These are phyloP conservation scores for Macrophya annulata DNA, from an alignment of 2,888 invertebrate species.

Conservation along the genomic window DNA sequence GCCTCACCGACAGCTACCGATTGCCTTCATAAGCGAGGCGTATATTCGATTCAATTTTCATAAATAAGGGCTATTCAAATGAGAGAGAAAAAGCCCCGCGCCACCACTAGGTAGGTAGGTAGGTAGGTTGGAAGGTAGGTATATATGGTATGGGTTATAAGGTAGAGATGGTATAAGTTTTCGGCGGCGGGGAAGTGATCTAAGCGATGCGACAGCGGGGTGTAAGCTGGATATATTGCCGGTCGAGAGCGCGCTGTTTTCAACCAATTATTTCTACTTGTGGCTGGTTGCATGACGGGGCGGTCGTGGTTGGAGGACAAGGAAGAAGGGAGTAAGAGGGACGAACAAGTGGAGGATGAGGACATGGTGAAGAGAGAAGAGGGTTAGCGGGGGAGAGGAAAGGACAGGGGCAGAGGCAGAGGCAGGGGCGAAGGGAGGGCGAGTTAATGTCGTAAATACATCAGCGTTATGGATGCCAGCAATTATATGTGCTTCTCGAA, in stretches of 20 bases:
- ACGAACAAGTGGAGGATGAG: slow-evolving; percentile 67
- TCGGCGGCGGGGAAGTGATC: slow-evolving; percentile 76
- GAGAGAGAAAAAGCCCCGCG: slow-evolving; percentile 61
- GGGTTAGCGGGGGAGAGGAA: slow-evolving; percentile 77
- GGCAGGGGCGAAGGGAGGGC: slow-evolving; percentile 77
- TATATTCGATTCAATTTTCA: slow-evolving; percentile 77
- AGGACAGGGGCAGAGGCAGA: slow-evolving; percentile 75
- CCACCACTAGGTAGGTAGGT: slow-evolving; percentile 44
- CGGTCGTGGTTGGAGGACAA: slow-evolving; percentile 68
- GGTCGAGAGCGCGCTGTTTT: slow-evolving; percentile 77
- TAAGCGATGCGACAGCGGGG: slow-evolving; percentile 78
- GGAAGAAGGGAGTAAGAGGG: slow-evolving; percentile 58
- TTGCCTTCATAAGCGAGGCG: slow-evolving; percentile 75
- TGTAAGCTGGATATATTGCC: slow-evolving; percentile 79
- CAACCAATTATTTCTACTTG: slow-evolving; percentile 79
- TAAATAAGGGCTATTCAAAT: slow-evolving; percentile 76
- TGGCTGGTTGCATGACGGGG: slow-evolving; percentile 84
- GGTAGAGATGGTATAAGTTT: slow-evolving; percentile 74
- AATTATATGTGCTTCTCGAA: slow-evolving; percentile 77
- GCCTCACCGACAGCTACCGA: slow-evolving; percentile 71
- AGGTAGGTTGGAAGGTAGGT: slow-evolving; percentile 58
- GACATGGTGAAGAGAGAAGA: slow-evolving; percentile 65
- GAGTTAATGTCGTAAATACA: slow-evolving; percentile 79
- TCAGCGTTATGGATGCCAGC: slow-evolving; percentile 79
- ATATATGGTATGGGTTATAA: not conserved